Base-by-base conservation (phyloP, 2,113 vertebrate species). In the Gopherus flavomarginatus region DNA sequence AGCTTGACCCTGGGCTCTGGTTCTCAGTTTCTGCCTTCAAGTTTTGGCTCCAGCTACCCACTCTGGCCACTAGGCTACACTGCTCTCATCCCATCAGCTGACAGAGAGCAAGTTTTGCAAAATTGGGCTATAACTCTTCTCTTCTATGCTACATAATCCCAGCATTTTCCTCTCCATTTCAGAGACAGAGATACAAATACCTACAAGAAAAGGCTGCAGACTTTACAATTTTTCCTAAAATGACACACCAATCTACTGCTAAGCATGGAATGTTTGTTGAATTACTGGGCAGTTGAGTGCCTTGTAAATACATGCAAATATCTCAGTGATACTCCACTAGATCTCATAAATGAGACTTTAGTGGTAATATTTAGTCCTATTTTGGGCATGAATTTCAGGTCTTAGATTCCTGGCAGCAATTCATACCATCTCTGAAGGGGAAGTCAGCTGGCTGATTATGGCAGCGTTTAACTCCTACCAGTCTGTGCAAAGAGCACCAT, bases 101-200 rank as follows among this genome's bases (percentile, higher is more conserved):
- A 72, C 65, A 72, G 65, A 65, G 62, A 90, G 88, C 57, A 96
- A 78, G 49, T 87, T 53, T 93, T 97, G 90, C 81, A 95, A 93
- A 92, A 94, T 27, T 82, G 89, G 75, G 53, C 79, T 88, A 88
- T 90, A 94, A 94, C 62, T 94, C 85, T 93, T 92, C 90, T 78
- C 65, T 77, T 75, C 75, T 50, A 27, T 4, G 52, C 82, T 92
- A 90, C 90, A 87, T 88, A 91, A 95, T 62, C 49, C 57, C 38
- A 78, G n/a, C 85, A 89, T 93, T 49, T 79, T 94, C 92, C 89
- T 11, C 11, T 12, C 56, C 47, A 42, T 87, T 95, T 94, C 88
- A 86, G 47, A 81, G 81, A 82, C 44, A 56, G 81, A 93, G 86
- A 82, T 42, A 62, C 24, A 87, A n/a, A 94, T 72, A 19, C 47